Base-by-base conservation (phyloP, 2,797 vertebrate species). In the Danio tinwini region DNA sequence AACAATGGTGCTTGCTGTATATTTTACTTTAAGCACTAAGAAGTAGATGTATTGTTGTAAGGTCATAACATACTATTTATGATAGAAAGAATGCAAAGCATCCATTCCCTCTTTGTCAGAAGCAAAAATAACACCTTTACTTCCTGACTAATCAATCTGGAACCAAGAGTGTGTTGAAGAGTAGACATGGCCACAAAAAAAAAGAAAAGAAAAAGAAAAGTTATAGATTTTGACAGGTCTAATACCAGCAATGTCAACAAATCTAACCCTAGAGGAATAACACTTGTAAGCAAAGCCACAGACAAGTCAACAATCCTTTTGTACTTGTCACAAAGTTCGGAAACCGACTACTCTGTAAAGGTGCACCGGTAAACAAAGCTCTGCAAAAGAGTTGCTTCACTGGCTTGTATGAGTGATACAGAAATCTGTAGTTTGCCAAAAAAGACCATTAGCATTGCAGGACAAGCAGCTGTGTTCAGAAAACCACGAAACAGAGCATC, bases 71-170 rank as follows among this genome's bases (percentile, higher is more conserved):
- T 67, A 5, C 1, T 47, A 19, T 21, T 21, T 21, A 8, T 13
- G 4, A 9, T 47, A 4, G 21, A 21, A 29, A 29, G 29, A n/a
- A n/a, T n/a, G n/a, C n/a, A 53, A 17, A 5, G 4, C 10, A 50
- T 16, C 14, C 5, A 52, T 69, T 53, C 10, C 9, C 5, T 69
- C 5, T 39, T 16, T n/a, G 39, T 21, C 5, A 7, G 49, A 10
- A 69, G 65, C 21, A 69, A 69, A 21, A 69, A 39, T 12, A 52
- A 39, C 47, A 69, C 47, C 45, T 68, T 59, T 6, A 59, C 56
- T 59, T 39, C 14, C 45, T 0, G 5, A n/a, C 44, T 45, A 8
- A 14, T 29, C 29, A 29, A 29, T 29, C 29, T 1, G 29, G 29
- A 29, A 29, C 29, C 3, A 29, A 29, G 29, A 3, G 29, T 29